Conservation (phyloP, 2,888 invertebrate genomes). For the Eledona agricola region DNA sequence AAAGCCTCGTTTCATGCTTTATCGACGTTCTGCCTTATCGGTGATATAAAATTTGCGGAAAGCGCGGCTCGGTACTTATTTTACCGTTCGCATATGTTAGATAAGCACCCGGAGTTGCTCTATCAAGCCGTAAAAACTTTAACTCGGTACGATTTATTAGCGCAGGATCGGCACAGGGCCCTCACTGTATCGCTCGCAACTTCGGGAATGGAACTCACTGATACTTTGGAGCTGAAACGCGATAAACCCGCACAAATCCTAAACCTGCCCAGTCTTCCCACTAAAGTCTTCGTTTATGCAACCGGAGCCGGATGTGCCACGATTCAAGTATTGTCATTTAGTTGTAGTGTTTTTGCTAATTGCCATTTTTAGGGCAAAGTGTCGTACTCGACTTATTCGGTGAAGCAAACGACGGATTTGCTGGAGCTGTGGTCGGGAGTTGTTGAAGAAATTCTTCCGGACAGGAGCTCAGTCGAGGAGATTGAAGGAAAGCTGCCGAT, state of each 20-base stretch:
- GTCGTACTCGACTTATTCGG: slow-evolving; percentile 70
- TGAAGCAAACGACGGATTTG: slow-evolving; percentile 67
- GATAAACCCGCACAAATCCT: slow-evolving; percentile 65
- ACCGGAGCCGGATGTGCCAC: slow-evolving; percentile 76
- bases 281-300: slow-evolving; percentile 75
- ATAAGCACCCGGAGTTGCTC: slow-evolving; percentile 69
- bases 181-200: slow-evolving; percentile 74
- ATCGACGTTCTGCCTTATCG: slow-evolving; percentile 68
- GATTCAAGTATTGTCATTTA: slow-evolving; percentile 67
- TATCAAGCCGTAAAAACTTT: slow-evolving; percentile 71
- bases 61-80: slow-evolving; percentile 72
- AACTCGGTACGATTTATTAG: slow-evolving; percentile 68
- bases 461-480: slow-evolving; percentile 71
- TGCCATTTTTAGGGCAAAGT: slow-evolving; percentile 66
- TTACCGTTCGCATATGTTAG: slow-evolving; percentile 72
- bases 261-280: slow-evolving; percentile 71
- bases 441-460: slow-evolving; percentile 70
- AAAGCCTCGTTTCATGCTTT: slow-evolving; percentile 70
- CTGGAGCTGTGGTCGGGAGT: slow-evolving; percentile 72
- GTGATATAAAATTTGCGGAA: slow-evolving; percentile 71
- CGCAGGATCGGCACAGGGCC: slow-evolving; percentile 70
- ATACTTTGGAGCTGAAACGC: slow-evolving; percentile 69
- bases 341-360: slow-evolving; percentile 3
- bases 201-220: slow-evolving; percentile 76
- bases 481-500: slow-evolving; percentile 72